Base-by-base conservation (phyloP, 1,140 invertebrate genomes). In the Psilanteris sp. region DNA sequence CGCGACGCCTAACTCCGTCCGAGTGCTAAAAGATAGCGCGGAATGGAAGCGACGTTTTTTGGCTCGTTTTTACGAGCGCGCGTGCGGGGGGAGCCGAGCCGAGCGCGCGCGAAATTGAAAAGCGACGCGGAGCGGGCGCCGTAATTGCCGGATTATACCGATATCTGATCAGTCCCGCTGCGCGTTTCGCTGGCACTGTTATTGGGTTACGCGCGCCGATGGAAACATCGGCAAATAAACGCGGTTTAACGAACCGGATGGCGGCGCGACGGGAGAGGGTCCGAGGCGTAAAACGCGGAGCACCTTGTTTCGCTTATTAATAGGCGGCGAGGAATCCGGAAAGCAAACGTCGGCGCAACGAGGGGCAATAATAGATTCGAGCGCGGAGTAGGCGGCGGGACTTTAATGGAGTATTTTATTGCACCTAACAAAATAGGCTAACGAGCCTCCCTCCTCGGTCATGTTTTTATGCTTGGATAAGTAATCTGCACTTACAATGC, bases 401-500 rank as follows among this genome's bases (percentile, higher is more conserved):
- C 26, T 59, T 71, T 71, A 41, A 71, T 71, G 27, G 46, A 54
- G 31, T 62, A 62, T 34, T 59, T 71, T 52, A 71, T 59, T 46
- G 44, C 50, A 27, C 34, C 43, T 41, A 70, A 57, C 41, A 68
- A 57, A 68, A 68, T 50, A 59, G 44, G 43, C 39, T 66, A 66
- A 66, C 61, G 61, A 54, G 61, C 1, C 37, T 27, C 9, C 20
- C 44, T 29, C 27, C 34, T 8, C 10, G 9, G 37, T 27, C 0
- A 13, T 50, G 55, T 71, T 71, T 71, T 71, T 62, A 31, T 55
- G 41, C 68, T 34, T 8, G 48, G 57, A 52, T 72, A 72, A 72
- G 68, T 72, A 72, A 57, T 71, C 55, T 52, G 55, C 68, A 48
- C 48, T 57, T 71, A 72, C 43, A 50, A 72, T 64, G 57, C 57